Conservation (phyloP, 2,888 invertebrate genomes). For the Uloborus plumipes region DNA sequence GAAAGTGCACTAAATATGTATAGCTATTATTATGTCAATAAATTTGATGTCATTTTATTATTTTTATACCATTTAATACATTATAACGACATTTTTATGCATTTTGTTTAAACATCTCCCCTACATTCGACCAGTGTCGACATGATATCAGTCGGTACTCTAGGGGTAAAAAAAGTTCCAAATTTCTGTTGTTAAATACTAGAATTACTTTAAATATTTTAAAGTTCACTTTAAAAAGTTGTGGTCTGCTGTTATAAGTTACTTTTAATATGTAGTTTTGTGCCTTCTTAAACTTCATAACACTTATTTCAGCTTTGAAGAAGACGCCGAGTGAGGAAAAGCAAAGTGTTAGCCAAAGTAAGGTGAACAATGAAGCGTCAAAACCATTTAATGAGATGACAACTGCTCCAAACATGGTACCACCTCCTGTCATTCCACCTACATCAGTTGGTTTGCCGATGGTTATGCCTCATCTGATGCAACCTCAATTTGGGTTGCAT, state of each 20-base stretch:
- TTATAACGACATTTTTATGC: too few species aligned
- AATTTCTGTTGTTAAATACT: too few species aligned
- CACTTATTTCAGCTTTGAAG: slow-evolving; percentile 25
- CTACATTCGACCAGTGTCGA: too few species aligned
- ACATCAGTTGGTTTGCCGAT: slow-evolving; percentile 34
- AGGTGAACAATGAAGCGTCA: neutral
- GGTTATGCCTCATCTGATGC: slow-evolving; percentile 57
- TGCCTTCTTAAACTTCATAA: neutral
- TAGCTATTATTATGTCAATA: too few species aligned
- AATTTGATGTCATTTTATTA: too few species aligned
- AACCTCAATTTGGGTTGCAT: slow-evolving; percentile 59
- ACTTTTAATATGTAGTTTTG: neutral
- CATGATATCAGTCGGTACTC: too few species aligned
- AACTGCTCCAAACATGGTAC: slow-evolving; percentile 23
- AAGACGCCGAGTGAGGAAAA: slow-evolving; percentile 21
- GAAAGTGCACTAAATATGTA: too few species aligned
- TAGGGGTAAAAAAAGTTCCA: too few species aligned
- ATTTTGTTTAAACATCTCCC: too few species aligned
- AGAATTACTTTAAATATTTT: too few species aligned
- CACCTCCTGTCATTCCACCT: slow-evolving; percentile 26
- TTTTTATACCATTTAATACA: too few species aligned
- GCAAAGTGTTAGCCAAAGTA: neutral
- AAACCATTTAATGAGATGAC: neutral
- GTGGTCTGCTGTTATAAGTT: neutral
- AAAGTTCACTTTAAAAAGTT: neutral